Evolutionary conservation across 35 echinoderm and acorn worm genomes (phyloP), one percentile per base, ranked within the genome.

Genomic region (Acanthaster planci): DNA sequence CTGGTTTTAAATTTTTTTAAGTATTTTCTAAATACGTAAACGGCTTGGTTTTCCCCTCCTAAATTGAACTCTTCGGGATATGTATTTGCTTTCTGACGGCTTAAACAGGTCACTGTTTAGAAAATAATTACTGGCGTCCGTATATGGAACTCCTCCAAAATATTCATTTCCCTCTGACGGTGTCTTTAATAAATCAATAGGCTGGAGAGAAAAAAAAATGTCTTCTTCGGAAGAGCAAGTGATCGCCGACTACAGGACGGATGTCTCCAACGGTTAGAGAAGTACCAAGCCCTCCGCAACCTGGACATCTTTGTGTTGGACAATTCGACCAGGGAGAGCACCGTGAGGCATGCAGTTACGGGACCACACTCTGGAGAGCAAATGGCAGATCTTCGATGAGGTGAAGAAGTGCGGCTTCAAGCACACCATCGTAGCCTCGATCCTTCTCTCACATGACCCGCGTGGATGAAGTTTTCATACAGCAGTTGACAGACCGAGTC

Each of bases 361-460:
- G 10, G 85, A 40, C 12, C 85, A 87, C 76, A 87, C 85, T 37
- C n/a, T 87, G 18, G 85, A 87, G 78, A 89, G 47, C 38, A 89
- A 89, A 29, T 81, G 79, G 54, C 27, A 55, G 32, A 89, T 89
- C 55, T 89, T 82, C 78, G 53, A 89, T 18, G 87, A 89, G 40
- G 35, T 67, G 12, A 89, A 89, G 58, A 89, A 89, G 38, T 38
- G 39, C 17, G 56, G 78, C 35, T 89, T 67, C 87, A 89, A 81
- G 87, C 60, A 89, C 78, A 82, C 57, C 55, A 82, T 89, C 77
- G 87, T 89, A 7, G 87, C 77, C 19, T 87, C n/a, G n/a, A n/a
- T n/a, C 86, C 23, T 87, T 87, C 86, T 80, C 76, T 16, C 59
- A 86, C 67, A 72, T 76, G 64, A 76, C 84, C n/a, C 37, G 84